phyloP scores from a whole-genome alignment of 2,888 invertebrate genomes.

The Drosophila dives region DNA sequence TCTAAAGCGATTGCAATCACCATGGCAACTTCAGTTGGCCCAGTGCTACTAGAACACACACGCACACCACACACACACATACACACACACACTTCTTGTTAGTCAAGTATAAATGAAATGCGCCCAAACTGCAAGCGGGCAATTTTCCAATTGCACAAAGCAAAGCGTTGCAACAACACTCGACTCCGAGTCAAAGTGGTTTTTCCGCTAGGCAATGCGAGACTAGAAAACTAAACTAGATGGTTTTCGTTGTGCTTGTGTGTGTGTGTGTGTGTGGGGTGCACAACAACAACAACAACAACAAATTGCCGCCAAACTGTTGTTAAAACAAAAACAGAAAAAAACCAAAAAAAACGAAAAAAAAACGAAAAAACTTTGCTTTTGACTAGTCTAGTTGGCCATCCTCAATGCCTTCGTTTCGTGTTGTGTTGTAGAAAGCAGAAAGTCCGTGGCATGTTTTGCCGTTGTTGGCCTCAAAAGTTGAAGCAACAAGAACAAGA shows the following conservation, averaged over 20 bases:
- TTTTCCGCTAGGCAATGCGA: constrained; percentile 48
- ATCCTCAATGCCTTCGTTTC: constrained; percentile 46
- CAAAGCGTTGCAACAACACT: constrained; percentile 24
- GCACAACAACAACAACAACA: background rate
- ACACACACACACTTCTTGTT: background rate
- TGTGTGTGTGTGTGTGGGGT: background rate
- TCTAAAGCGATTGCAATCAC: constrained; percentile 7
- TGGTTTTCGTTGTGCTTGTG: background rate
- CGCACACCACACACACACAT: background rate
- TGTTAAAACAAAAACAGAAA: constrained; percentile 39
- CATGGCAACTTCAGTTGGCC: constrained; percentile 18
- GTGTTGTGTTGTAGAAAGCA: constrained; percentile 56
- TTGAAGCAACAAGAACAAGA: constrained; percentile 38
- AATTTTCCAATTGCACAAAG: constrained; percentile 44
- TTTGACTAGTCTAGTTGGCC: constrained; percentile 53
- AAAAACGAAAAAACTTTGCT: constrained; percentile 21
- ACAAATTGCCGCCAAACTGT: constrained; percentile 51
- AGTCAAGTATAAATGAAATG: constrained; percentile 15
- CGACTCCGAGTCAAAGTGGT: constrained; percentile 45
- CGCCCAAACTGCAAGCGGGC: constrained; percentile 36
- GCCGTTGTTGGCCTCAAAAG: constrained; percentile 58
- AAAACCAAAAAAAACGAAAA: constrained; percentile 11
- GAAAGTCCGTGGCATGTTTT: constrained; percentile 63
- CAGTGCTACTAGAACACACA: background rate
- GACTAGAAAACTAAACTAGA: constrained; percentile 4